These are phyloP conservation scores for Drosophila histrio DNA, from an alignment of 2,888 invertebrate genomes.

Conservation along the genomic window DNA sequence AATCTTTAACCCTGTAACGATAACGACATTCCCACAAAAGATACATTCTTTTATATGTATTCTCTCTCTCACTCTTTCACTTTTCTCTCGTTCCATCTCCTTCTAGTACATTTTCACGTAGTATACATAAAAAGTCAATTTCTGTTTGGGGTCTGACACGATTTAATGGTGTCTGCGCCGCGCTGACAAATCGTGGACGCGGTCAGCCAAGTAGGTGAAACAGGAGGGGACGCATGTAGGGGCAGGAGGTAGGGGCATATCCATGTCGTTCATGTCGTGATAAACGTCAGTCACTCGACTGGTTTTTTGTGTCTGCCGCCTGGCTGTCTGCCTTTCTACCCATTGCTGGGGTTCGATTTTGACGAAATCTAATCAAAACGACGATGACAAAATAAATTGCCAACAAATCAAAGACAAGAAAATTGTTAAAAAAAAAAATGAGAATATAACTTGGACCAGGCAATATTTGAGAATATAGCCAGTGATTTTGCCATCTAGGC, in stretches of 20 bases:
- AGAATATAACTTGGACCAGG: neutral
- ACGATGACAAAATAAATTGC: constrained; percentile 72
- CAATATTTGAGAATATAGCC: constrained; percentile 20
- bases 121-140: constrained; percentile 76
- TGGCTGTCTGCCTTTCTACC: constrained; percentile 4
- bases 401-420: constrained; percentile 58
- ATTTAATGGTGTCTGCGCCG: constrained; percentile 61
- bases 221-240: neutral
- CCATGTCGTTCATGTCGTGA: constrained; percentile 57
- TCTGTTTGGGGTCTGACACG: constrained; percentile 56
- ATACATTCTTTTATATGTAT: constrained; percentile 13
- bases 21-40: constrained; percentile 32
- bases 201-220: constrained; percentile 29
- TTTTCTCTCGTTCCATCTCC: neutral
- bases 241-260: neutral
- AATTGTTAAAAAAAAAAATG: constrained; percentile 32
- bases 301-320: neutral
- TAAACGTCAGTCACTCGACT: constrained; percentile 68
- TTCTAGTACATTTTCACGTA: constrained; percentile 59
- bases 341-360: constrained; percentile 40
- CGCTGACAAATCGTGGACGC: constrained; percentile 73
- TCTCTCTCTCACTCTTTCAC: neutral
- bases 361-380: constrained; percentile 68
- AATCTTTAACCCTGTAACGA: constrained; percentile 51
- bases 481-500: constrained; percentile 18